These are phyloP conservation scores for Pegoplata infirma DNA, from an alignment of 2,888 invertebrate genomes.

Conservation along the genomic window DNA sequence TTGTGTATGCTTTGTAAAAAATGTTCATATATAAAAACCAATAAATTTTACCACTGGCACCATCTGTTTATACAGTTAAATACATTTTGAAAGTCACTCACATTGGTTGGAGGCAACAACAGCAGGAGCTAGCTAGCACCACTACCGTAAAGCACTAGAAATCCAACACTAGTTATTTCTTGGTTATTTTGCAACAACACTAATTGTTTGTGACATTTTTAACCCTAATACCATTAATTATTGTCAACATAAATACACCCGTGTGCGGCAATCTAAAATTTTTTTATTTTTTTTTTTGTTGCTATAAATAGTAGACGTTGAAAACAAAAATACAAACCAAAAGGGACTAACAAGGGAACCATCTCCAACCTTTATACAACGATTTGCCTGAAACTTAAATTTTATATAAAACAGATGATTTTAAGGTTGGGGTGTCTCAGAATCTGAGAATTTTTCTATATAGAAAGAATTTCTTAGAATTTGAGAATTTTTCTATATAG, in stretches of 20 bases:
- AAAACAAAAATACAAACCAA: too few relatives aligned
- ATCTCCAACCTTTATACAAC: too few relatives aligned
- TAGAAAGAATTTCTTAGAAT: too few relatives aligned
- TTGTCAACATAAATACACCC: slow-evolving; percentile 49
- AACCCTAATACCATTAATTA: slow-evolving; percentile 53
- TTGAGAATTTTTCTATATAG: too few relatives aligned
- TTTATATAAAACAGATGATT: too few relatives aligned
- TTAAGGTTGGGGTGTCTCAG: too few relatives aligned
- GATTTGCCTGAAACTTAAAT: too few relatives aligned
- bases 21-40: slow-evolving; percentile 17
- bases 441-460: too few relatives aligned
- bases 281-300: neutral
- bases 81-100: slow-evolving; percentile 39
- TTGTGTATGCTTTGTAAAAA: neutral
- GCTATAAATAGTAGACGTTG: neutral
- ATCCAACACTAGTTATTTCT: slow-evolving; percentile 24
- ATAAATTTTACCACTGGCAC: slow-evolving; percentile 40
- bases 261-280: slow-evolving; percentile 10
- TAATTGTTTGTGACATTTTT: slow-evolving; percentile 61
- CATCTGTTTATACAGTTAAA: slow-evolving; percentile 48
- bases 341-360: too few relatives aligned
- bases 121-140: slow-evolving; percentile 4
- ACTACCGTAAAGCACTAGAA: neutral
- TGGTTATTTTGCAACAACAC: slow-evolving; percentile 26
- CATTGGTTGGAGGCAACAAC: neutral